These are phyloP conservation scores for Uria lomvia DNA, from an alignment of 2,113 vertebrate genomes.

Conservation along the genomic window DNA sequence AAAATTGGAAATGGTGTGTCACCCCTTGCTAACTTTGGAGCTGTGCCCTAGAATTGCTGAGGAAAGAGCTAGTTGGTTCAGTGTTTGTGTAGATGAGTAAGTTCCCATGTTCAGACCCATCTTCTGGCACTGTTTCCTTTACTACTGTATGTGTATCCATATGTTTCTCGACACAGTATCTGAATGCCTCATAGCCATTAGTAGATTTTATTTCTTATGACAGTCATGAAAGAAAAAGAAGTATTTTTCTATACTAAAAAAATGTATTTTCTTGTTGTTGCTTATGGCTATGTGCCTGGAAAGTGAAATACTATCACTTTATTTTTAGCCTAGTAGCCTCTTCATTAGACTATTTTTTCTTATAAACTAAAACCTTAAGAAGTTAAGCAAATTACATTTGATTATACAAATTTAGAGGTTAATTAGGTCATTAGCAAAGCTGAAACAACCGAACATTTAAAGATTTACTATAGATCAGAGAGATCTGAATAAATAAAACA, in stretches of 20 bases:
- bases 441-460: background rate
- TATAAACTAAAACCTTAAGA: background rate
- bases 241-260: background rate
- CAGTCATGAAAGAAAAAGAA: background rate
- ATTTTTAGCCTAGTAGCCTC: background rate
- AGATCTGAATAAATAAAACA: background rate
- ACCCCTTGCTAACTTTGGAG: background rate
- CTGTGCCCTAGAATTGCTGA: background rate
- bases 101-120: background rate
- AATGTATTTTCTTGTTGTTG: background rate
- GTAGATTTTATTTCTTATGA: background rate
- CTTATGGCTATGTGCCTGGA: background rate
- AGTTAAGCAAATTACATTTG: background rate
- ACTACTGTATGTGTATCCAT: background rate
- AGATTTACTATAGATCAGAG: background rate
- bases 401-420: background rate
- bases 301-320: background rate
- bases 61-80: background rate
- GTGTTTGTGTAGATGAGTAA: background rate
- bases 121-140: background rate
- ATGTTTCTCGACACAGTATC: background rate
- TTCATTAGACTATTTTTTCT: background rate
- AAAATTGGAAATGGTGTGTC: background rate
- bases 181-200: background rate
- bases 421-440: background rate